These are phyloP conservation scores for Chiloscyllium punctatum DNA, from an alignment of 2,797 vertebrate species.

Conservation along the genomic window DNA sequence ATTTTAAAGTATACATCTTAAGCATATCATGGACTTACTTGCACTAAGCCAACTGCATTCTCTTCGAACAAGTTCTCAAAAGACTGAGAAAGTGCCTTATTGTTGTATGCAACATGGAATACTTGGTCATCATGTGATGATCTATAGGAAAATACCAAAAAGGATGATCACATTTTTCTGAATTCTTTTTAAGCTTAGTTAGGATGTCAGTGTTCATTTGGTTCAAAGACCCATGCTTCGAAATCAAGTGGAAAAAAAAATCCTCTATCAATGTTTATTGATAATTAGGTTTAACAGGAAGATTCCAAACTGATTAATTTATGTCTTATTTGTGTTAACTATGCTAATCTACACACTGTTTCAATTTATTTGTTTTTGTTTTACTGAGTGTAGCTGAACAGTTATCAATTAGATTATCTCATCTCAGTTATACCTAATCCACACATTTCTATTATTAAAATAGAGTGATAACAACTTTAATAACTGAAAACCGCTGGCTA, in stretches of 20 bases:
- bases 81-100: constrained; percentile 82
- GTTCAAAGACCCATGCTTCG: background rate
- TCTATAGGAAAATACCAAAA: constrained; percentile 52
- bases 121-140: constrained; percentile 65
- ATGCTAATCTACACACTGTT: background rate
- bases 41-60: constrained; percentile 72
- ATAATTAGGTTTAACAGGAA: background rate
- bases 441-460: constrained; percentile 60
- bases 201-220: background rate
- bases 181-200: background rate
- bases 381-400: background rate
- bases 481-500: constrained; percentile 67
- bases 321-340: background rate
- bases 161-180: background rate
- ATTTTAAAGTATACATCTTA: background rate
- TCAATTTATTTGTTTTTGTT: background rate
- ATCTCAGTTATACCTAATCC: constrained; percentile 50
- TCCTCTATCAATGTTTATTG: background rate
- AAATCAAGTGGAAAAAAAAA: background rate
- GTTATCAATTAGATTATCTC: constrained; percentile 42
- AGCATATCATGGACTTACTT: constrained; percentile 60
- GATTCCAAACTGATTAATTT: background rate
- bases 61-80: constrained; percentile 95
- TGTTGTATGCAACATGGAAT: constrained; percentile 74
- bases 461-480: constrained; percentile 83